These are phyloP conservation scores for Peucedramus taeniatus DNA, from an alignment of 2,113 vertebrate species.

Conservation along the genomic window DNA sequence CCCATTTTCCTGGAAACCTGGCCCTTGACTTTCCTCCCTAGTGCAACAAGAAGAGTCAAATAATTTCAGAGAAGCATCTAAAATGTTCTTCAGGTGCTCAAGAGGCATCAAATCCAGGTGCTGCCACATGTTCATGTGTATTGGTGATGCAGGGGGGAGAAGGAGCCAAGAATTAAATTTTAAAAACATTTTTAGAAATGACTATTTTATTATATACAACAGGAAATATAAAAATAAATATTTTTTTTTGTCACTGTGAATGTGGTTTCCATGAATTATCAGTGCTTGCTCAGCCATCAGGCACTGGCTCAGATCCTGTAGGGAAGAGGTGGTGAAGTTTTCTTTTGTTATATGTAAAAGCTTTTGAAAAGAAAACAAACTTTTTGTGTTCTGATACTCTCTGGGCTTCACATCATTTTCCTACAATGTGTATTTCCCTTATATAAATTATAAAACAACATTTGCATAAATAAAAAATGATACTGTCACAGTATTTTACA, in stretches of 20 bases:
- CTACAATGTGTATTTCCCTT: background rate
- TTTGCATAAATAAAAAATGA: slow-evolving; percentile 34
- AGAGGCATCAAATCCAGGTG: background rate
- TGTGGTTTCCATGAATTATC: background rate
- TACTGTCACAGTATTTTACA: background rate
- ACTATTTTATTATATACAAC: background rate
- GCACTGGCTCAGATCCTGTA: background rate
- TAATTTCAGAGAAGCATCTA: background rate
- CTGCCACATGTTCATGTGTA: fast-evolving
- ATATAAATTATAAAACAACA: slow-evolving; percentile 54
- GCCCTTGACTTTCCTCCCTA: background rate
- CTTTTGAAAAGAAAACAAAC: background rate
- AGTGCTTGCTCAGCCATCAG: background rate
- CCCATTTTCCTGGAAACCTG: fast-evolving
- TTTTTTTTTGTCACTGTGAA: background rate
- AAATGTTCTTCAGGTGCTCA: background rate
- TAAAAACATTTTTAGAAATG: background rate
- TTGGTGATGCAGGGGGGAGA: background rate
- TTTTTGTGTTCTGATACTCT: background rate
- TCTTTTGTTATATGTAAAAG: background rate
- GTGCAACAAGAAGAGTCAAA: background rate
- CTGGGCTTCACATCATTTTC: background rate
- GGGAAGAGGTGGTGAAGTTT: background rate
- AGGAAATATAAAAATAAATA: background rate
- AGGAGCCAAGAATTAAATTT: background rate